A percentile compares a stretch with the other conserved stretches of the same genome.
Evolutionary conservation across 2,888 invertebrate genomes (phyloP).

Genomic region (Cyclophora punctaria): DNA sequence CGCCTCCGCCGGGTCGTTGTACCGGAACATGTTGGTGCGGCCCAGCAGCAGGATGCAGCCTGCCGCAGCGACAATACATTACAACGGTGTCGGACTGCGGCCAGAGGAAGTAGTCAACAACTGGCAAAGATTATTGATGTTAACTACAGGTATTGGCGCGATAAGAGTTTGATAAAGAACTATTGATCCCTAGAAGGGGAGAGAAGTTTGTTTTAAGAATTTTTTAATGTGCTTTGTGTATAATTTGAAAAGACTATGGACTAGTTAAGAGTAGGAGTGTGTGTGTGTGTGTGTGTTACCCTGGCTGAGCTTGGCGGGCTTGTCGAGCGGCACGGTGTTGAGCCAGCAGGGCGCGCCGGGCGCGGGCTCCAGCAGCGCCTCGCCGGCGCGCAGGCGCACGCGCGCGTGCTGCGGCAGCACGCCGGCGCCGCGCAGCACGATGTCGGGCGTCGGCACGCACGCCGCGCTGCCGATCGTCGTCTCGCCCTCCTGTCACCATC

Average conservation of each 20-base stretch:
- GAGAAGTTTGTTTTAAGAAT: too few relatives aligned
- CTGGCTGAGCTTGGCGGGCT: slow-evolving; percentile 86
- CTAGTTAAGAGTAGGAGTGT: not conserved
- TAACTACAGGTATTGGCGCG: too few relatives aligned
- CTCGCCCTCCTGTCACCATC: slow-evolving; percentile 80
- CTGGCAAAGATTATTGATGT: too few relatives aligned
- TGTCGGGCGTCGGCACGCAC: slow-evolving; percentile 81
- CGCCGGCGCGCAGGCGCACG: slow-evolving; percentile 81
- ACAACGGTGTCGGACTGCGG: not conserved
- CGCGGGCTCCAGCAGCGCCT: slow-evolving; percentile 83
- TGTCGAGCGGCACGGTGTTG: slow-evolving; percentile 85
- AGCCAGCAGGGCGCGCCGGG: slow-evolving; percentile 87
- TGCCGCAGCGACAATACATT: slow-evolving; percentile 24
- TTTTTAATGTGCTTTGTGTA: too few relatives aligned
- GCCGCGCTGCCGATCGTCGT: slow-evolving; percentile 89
- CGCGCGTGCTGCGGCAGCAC: slow-evolving; percentile 87
- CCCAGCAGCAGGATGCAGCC: slow-evolving; percentile 86
- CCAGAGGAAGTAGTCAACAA: not conserved
- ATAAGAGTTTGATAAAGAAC: too few relatives aligned
- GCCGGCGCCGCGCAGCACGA: slow-evolving; percentile 83
- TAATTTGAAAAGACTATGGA: too few relatives aligned
- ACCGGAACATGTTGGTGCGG: slow-evolving; percentile 88
- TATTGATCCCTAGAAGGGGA: too few relatives aligned
- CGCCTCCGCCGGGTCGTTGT: slow-evolving; percentile 92
- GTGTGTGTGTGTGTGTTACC: slow-evolving; percentile 44